These are phyloP conservation scores for Calcarius ornatus DNA, from an alignment of 2,113 vertebrate genomes.

Conservation along the genomic window DNA sequence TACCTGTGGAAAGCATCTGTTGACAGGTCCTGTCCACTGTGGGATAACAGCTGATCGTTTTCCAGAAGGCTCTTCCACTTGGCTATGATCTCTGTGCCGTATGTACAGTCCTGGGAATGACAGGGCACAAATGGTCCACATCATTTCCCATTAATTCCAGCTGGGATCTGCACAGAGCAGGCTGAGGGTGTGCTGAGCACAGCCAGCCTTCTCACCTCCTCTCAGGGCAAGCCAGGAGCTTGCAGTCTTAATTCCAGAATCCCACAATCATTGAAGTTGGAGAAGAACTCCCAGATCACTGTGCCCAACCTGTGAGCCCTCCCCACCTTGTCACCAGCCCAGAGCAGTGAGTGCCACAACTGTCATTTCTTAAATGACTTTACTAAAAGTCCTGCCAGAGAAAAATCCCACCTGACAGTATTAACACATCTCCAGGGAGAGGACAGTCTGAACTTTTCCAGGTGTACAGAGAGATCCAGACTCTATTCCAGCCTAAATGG, in stretches of 20 bases:
- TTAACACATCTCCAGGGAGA: neutral
- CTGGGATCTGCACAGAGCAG: neutral
- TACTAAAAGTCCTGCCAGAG: neutral
- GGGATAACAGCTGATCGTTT: constrained; percentile 82
- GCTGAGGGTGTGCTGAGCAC: neutral
- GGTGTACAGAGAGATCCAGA: neutral
- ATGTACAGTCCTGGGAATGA: constrained; percentile 81
- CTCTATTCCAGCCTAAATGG: no score
- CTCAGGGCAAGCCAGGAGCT: neutral
- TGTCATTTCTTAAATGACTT: neutral
- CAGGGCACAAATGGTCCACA: neutral
- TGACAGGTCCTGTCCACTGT: constrained; percentile 83
- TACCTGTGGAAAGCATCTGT: constrained; percentile 96
- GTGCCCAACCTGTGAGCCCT: neutral
- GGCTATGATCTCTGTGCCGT: constrained; percentile 86
- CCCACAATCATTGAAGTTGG: neutral
- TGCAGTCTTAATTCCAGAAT: neutral
- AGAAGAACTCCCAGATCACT: neutral
- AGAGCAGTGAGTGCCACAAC: neutral
- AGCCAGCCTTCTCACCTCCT: neutral
- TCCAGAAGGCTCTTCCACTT: constrained; percentile 94
- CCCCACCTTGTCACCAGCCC: neutral
- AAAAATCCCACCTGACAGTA: neutral
- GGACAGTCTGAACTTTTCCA: neutral
- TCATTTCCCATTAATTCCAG: neutral